Base-by-base conservation (phyloP, 2,888 invertebrate species). In the Argynnis bischoffii region DNA sequence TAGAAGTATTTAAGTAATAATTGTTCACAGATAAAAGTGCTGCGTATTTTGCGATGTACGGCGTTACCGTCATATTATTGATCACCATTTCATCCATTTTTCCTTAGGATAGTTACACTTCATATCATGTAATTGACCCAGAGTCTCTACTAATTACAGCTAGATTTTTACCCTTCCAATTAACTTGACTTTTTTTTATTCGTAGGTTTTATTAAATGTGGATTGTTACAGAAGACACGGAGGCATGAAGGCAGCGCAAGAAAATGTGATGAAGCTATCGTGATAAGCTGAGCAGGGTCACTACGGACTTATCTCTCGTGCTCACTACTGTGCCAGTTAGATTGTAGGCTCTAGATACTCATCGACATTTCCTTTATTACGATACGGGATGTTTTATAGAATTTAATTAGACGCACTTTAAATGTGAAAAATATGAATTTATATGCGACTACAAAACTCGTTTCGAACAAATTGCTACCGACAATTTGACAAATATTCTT, bases 261-360 rank as follows among this genome's bases (percentile, higher is more conserved):
- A 74, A 73, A 56, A 63, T 67, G 72, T 75, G 70, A 73, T 73
- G 78, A 74, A 77, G 73, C 77, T 76, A 77, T 77, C 83, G 89
- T 87, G 89, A 90, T 88, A 86, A 78, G 81, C 79, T 80, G 89
- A 90, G 88, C 90, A 90, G 90, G 90, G 89, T 80, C 75, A 80
- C 78, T 81, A 74, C 77, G 79, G 80, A 83, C 79, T 80, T 79
- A 80, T 83, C 83, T 83, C 82, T 82, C 85, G 90, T 84, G 92
- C 92, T 92, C 92, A 92, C 89, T 79, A 81, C 85, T 90, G 92
- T 92, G 92, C 92, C 92, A 92, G 86, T 86, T 91, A 89, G 85
- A 81, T n/a, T 78, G 75, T 82, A 87, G 85, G 79, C 80, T 77
- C 80, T 88, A 89, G 88, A 78, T 82, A 84, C 80, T 67, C 69